Evolutionary conservation across 2,113 vertebrate genomes (phyloP), one percentile per base, ranked within the genome.

Genomic region (Fulmarus glacialis): DNA sequence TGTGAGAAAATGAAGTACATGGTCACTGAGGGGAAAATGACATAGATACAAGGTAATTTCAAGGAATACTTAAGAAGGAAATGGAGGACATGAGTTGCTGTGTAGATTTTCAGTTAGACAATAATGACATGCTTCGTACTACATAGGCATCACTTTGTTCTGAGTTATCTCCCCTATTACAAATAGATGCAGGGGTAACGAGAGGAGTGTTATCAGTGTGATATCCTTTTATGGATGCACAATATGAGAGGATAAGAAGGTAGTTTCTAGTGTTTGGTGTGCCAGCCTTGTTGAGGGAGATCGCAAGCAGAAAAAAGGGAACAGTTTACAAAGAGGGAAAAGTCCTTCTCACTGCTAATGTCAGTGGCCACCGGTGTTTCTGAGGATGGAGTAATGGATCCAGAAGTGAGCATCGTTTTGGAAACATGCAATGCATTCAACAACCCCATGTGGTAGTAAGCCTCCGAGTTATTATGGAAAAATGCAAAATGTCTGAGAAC

Each of bases 1-100:
- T 73, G 87, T 87, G 80, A 80, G 82, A 83, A 87, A 94, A 97
- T 97, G 32, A 90, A 93, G 43, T 48, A 56, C 26, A 5, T 59
- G 62, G 72, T 87, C 74, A 40, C 64, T 59, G 66, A 81, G 20
- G 42, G 62, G 21, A 55, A 86, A 62, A 75, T 48, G 18, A 27
- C 58, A 38, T 38, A 48, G 52, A 50, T 92, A 30, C 32, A 43
- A 72, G 55, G 67, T 68, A 91, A 83, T 93, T 75, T 87, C 43
- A 93, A 62, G 56, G 74, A 74, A 74, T 50, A 58, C 14, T 11
- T 83, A 42, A 71, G 36, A 88, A 89, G 38, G 38, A 75, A 72
- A 45, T 38, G 36, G 45, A 48, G 63, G 38, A 50, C 42, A 34
- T 42, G 50, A 60, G 55, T 40, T 77, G 50, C 73, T 89, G n/a